A percentile compares a stretch with the other conserved stretches of the same genome.
Conservation (phyloP, 2,113 vertebrate species). For the Acanthisitta chloris region DNA sequence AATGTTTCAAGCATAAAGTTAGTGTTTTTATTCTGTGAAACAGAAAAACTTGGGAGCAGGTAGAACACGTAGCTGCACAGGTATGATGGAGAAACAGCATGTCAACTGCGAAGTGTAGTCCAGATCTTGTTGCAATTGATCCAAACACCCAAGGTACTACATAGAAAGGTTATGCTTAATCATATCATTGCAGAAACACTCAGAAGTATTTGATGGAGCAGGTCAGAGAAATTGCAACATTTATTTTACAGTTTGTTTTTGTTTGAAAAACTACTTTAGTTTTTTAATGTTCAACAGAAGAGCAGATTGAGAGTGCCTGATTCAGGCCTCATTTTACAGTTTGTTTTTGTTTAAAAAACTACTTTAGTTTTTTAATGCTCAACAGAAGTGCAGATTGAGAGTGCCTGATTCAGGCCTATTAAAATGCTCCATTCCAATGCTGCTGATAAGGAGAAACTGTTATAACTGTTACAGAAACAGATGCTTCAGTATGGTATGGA, state of each 20-base stretch:
- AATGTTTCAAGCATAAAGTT: background rate
- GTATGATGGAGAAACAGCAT: background rate
- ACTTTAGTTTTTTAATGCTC: background rate
- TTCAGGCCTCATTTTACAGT: background rate
- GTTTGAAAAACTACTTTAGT: background rate
- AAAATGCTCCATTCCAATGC: background rate
- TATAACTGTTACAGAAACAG: background rate
- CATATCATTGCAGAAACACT: background rate
- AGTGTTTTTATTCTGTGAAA: background rate
- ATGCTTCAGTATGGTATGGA: background rate
- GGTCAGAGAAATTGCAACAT: background rate
- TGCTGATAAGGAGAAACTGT: background rate
- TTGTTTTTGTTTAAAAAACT: background rate
- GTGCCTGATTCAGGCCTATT: background rate
- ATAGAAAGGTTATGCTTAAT: background rate
- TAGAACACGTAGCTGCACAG: background rate
- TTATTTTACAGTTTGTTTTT: background rate
- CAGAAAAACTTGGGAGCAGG: background rate
- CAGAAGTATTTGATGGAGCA: background rate
- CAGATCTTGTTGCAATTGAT: background rate
- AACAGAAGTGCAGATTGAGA: background rate
- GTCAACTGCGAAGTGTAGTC: background rate
- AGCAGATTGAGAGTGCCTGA: accelerated
- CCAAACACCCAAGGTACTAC: background rate
- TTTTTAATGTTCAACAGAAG: background rate